A percentile compares a stretch with the other conserved stretches of the same genome.
Evolutionary conservation across 1,140 invertebrate species (phyloP).

Genomic region (Pogonomyrmex californicus): DNA sequence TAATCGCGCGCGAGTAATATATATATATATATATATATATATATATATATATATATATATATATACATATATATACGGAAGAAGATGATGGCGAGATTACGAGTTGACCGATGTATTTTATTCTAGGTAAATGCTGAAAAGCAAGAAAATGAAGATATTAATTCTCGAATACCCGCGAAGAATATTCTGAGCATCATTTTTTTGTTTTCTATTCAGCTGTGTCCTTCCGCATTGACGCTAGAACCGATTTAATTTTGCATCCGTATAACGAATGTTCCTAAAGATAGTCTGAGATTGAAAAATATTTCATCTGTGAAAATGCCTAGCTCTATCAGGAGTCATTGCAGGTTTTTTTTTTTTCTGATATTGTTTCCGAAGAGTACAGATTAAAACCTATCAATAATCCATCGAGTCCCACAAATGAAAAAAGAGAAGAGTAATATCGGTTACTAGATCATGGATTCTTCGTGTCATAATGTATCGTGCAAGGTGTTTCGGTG

Average conservation of each 20-base stretch:
- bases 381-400: background rate
- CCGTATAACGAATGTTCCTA: too few relatives aligned
- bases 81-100: background rate
- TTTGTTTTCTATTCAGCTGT: background rate
- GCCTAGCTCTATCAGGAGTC: too few relatives aligned
- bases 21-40: too few relatives aligned
- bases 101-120: background rate
- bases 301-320: too few relatives aligned
- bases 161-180: background rate
- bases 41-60: too few relatives aligned
- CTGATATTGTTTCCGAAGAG: too few relatives aligned
- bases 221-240: background rate
- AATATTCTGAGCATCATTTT: background rate
- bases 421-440: background rate
- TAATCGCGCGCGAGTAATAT: conserved; percentile 11
- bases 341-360: too few relatives aligned
- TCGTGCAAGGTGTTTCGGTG: conserved; percentile 41
- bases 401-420: background rate
- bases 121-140: background rate
- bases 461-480: background rate
- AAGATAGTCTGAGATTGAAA: too few relatives aligned
- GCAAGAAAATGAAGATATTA: background rate
- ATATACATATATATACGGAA: background rate
- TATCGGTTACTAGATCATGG: conserved; percentile 41
- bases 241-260: background rate